Conservation (phyloP, 1,140 invertebrate genomes). For the Apis dorsata region DNA sequence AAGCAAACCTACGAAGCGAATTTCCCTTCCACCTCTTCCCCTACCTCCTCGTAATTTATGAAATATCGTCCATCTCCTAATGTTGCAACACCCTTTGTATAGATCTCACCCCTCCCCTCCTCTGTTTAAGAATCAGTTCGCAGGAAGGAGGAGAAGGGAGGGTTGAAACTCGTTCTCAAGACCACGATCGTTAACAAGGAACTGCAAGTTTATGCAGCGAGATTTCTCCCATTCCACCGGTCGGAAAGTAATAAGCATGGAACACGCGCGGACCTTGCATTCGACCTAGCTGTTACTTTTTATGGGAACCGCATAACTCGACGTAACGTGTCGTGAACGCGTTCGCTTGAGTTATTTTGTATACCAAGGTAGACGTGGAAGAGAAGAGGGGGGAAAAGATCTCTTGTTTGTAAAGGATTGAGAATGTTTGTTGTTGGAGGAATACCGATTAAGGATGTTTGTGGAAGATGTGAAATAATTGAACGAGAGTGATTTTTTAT, state of each 20-base stretch:
- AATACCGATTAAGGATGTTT: no score
- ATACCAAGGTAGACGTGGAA: background rate
- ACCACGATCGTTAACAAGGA: constrained; percentile 45
- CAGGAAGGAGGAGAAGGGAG: background rate
- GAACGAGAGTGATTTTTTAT: no score
- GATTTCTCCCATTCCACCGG: constrained; percentile 14
- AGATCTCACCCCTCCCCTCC: background rate
- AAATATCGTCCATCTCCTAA: background rate
- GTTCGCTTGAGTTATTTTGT: constrained; percentile 26
- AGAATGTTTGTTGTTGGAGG: no score
- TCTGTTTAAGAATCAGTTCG: constrained; percentile 24
- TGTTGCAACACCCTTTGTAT: background rate
- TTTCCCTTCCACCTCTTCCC: background rate
- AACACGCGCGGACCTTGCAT: constrained; percentile 12
- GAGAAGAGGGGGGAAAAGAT: background rate
- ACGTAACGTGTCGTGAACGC: constrained; percentile 18
- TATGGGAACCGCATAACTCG: constrained; percentile 36
- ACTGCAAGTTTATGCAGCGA: constrained; percentile 43
- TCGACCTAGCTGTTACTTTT: constrained; percentile 52
- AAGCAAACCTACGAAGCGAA: background rate
- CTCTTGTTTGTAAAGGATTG: no score
- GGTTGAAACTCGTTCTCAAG: constrained; percentile 31
- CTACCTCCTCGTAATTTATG: constrained; percentile 3
- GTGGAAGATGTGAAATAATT: no score
- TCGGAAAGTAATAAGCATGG: constrained; percentile 41